A percentile compares a stretch with the other conserved stretches of the same genome.
phyloP scores from a whole-genome alignment of 1,140 invertebrate species.

The Calosoma granatense region DNA sequence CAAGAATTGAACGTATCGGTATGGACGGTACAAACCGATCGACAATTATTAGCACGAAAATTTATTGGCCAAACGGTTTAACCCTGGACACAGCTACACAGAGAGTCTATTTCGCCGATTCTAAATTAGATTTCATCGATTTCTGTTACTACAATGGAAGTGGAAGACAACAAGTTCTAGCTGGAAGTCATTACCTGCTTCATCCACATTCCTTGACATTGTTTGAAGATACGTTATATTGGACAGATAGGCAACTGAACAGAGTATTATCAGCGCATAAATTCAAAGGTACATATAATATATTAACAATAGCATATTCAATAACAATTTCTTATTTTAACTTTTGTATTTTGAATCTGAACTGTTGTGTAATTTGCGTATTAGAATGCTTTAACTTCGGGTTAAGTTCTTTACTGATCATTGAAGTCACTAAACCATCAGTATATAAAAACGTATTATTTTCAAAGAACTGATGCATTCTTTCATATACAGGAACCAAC shows the following conservation, averaged over 20 bases:
- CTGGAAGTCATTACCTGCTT: conserved; percentile 79
- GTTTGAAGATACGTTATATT: conserved; percentile 89
- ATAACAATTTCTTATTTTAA: too few relatives aligned
- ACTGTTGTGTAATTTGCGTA: too few relatives aligned
- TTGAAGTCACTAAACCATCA: too few relatives aligned
- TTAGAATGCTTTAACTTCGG: too few relatives aligned
- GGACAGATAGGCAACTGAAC: conserved; percentile 92
- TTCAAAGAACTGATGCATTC: not conserved
- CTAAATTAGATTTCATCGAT: conserved; percentile 96
- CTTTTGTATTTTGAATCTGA: too few relatives aligned
- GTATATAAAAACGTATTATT: not conserved
- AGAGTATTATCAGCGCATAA: conserved; percentile 82
- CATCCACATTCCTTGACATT: conserved; percentile 93
- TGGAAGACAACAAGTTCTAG: conserved; percentile 76
- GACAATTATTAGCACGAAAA: conserved; percentile 88
- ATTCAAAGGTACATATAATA: conserved; percentile 54
- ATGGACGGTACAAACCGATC: conserved; percentile 86
- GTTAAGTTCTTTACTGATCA: too few relatives aligned
- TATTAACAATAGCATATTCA: too few relatives aligned
- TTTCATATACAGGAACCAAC: conserved; percentile 43
- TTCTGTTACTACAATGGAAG: conserved; percentile 95
- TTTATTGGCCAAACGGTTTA: conserved; percentile 97
- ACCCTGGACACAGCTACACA: conserved; percentile 90
- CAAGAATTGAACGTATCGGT: conserved; percentile 87
- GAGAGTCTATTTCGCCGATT: conserved; percentile 95